Evolutionary conservation across 1,140 invertebrate species (phyloP).

Genomic region (Neodiprion virginianus): DNA sequence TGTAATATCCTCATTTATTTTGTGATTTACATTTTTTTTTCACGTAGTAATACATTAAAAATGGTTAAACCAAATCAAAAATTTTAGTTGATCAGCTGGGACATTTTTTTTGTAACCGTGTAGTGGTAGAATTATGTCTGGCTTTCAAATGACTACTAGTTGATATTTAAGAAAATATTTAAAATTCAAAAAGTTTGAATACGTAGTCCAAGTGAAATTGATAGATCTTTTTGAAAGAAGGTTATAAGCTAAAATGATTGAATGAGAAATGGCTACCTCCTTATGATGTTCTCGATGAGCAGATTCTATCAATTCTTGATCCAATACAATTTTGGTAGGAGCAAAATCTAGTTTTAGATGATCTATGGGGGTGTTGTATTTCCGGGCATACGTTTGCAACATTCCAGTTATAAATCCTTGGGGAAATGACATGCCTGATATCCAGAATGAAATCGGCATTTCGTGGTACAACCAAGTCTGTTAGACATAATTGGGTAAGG

Average conservation of each 20-base stretch:
- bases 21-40: too few relatives aligned
- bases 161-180: too few relatives aligned
- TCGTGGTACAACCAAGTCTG: slow-evolving; percentile 77
- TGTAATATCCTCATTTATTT: too few relatives aligned
- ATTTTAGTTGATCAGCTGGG: too few relatives aligned
- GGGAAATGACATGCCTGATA: slow-evolving; percentile 90
- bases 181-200: too few relatives aligned
- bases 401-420: slow-evolving; percentile 90
- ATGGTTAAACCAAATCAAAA: too few relatives aligned
- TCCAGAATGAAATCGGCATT: slow-evolving; percentile 83
- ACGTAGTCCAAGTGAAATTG: too few relatives aligned
- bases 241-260: slow-evolving; percentile 25
- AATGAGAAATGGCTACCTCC: slow-evolving; percentile 51
- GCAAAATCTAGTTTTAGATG: slow-evolving; percentile 81
- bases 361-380: slow-evolving; percentile 85
- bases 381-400: slow-evolving; percentile 84
- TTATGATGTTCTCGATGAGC: slow-evolving; percentile 53
- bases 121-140: too few relatives aligned
- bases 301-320: slow-evolving; percentile 72
- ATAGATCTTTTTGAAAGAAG: neutral
- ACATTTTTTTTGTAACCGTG: too few relatives aligned
- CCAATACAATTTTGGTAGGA: slow-evolving; percentile 63
- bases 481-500: slow-evolving; percentile 3
- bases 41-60: too few relatives aligned
- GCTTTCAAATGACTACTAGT: too few relatives aligned